phyloP scores from a whole-genome alignment of 1,140 invertebrate species.

The Caenorhabditis briggsae region DNA sequence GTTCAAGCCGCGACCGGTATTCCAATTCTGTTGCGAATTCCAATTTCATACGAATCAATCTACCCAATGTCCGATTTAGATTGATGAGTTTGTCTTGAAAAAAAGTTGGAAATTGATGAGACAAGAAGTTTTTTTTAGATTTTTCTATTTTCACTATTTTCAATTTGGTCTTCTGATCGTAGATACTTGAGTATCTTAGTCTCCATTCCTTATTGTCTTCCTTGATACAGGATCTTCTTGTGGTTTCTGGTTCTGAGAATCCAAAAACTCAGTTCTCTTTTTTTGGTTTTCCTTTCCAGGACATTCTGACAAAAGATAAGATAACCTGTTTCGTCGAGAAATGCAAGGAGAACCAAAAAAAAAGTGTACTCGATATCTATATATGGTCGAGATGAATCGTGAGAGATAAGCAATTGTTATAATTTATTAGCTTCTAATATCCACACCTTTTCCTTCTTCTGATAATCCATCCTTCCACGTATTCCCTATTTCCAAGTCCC shows the following conservation, averaged over 20 bases:
- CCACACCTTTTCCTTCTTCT: too few relatives aligned
- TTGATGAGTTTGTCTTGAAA: slow-evolving; percentile 17
- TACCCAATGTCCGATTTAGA: background rate
- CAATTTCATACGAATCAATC: background rate
- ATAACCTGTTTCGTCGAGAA: background rate
- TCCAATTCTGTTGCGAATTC: background rate
- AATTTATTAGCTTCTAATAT: too few relatives aligned
- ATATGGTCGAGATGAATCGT: too few relatives aligned
- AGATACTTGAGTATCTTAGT: too few relatives aligned
- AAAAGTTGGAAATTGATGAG: slow-evolving; percentile 39
- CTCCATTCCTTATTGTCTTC: background rate
- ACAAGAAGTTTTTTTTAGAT: background rate
- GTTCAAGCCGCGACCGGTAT: slow-evolving; percentile 52
- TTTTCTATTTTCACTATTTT: background rate
- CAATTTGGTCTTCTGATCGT: background rate
- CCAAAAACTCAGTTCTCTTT: too few relatives aligned
- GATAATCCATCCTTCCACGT: too few relatives aligned
- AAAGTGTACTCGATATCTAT: background rate
- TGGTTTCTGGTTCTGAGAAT: background rate
- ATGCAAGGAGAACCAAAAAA: background rate
- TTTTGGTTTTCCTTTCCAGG: background rate
- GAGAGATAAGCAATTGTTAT: too few relatives aligned
- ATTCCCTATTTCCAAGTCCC: too few relatives aligned
- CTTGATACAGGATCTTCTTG: background rate
- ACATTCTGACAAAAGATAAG: background rate